Evolutionary conservation across 30 jellyfish, hydroid and myxozoan genomes (phyloP), one percentile per base, ranked within the genome.

Genomic region (Aurelia coerulea): DNA sequence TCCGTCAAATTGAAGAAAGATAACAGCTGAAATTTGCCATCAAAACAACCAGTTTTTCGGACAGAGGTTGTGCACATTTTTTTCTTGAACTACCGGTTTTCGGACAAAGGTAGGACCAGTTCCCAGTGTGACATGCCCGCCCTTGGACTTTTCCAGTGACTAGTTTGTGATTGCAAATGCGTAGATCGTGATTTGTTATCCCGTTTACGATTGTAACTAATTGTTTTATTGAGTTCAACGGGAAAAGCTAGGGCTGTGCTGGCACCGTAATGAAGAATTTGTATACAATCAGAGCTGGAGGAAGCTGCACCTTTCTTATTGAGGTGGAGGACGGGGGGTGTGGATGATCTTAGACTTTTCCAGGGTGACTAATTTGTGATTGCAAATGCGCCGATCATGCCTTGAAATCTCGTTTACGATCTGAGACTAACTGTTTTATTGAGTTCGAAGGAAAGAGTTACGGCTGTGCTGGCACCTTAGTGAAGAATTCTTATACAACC

Each of bases 161-260:
- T 6, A 42, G 5, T 42, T 5, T 10, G 53, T 10, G 1, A 5
- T 4, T 42, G 77, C 70, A 42, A 69, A 9, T 46, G 50, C 31
- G 69, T 14, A 52, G 65, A 54, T 65, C 60, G 19, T 6, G 50
- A 70, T 65, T 32, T 50, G 66, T 81, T 68, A 83, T 83, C 92
- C 59, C 71, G 80, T 83, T 70, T 83, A 63, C 39, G 62, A 41
- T 15, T 62, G 73, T 0, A 66, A 72, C 92, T 69, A 19, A 68
- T 87, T 83, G 92, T 83, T 83, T 83, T 32, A 83, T 83, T 68
- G 68, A 13, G 92, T 69, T 31, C 79, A 54, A 73, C 72, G 81
- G 92, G 92, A 83, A 72, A 56, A 0, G 0, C 23, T 53, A 46
- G 3, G 37, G 18, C 37, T 4, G 42, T 13, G 76, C 53, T 6